A percentile compares a stretch with the other conserved stretches of the same genome.
phyloP scores from a whole-genome alignment of 2,113 vertebrate species.

The Felis chaus region DNA sequence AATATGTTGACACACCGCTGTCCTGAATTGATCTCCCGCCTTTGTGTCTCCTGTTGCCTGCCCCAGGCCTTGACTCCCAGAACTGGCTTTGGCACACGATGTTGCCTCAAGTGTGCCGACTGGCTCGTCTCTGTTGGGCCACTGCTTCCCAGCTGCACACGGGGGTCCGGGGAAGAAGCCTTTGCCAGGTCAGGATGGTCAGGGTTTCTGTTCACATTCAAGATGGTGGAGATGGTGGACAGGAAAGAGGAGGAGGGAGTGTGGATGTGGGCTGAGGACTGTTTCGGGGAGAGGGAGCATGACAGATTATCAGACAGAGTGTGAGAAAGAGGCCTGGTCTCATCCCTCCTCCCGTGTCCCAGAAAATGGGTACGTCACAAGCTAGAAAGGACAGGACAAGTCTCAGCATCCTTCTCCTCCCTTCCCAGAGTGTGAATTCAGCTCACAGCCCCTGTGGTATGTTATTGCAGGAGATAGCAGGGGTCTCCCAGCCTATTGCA shows the following conservation, averaged over 20 bases:
- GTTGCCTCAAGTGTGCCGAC: neutral
- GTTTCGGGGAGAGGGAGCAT: neutral
- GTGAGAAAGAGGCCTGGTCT: neutral
- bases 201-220: neutral
- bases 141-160: neutral
- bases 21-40: neutral
- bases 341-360: neutral
- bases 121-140: neutral
- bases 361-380: neutral
- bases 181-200: neutral
- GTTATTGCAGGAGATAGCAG: neutral
- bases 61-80: neutral
- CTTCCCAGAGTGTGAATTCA: neutral
- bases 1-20: neutral
- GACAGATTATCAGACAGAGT: neutral
- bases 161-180: neutral
- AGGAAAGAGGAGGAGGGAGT: neutral
- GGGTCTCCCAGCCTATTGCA: neutral
- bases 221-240: neutral
- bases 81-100: neutral
- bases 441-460: neutral
- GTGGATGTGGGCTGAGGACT: neutral
- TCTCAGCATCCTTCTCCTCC: neutral
- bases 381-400: neutral
- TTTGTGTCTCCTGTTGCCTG: neutral